These are phyloP conservation scores for Lumbricus terrestris DNA, from an alignment of 2,888 invertebrate species.

Conservation along the genomic window DNA sequence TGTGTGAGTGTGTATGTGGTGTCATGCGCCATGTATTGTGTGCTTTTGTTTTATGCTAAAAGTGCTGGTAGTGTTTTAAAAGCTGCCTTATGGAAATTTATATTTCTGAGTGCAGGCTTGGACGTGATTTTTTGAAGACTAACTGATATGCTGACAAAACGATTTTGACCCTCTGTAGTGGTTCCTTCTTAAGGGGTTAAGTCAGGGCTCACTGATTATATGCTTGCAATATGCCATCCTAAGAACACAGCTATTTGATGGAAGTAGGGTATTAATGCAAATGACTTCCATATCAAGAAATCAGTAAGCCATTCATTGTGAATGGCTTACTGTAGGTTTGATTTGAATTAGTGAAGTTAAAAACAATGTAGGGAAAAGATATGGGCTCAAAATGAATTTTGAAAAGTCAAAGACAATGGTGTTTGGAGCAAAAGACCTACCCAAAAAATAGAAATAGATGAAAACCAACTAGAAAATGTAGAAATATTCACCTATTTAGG, in stretches of 20 bases:
- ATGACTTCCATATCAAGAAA: neutral
- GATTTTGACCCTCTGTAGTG: neutral
- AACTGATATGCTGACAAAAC: neutral
- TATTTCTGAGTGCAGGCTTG: neutral
- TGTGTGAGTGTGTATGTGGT: slow-evolving; percentile 10
- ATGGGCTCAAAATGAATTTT: no score
- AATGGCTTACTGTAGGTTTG: neutral
- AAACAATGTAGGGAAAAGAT: no score
- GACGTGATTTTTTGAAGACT: neutral
- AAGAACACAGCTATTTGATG: neutral
- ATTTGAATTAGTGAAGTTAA: no score
- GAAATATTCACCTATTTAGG: no score
- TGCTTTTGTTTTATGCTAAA: neutral
- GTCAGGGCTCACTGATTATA: neutral
- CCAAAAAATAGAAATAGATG: no score
- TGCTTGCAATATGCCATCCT: neutral
- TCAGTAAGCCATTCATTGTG: neutral
- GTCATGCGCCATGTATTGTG: neutral
- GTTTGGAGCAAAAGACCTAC: no score
- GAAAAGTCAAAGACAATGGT: no score
- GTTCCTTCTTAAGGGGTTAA: neutral
- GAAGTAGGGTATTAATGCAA: no score
- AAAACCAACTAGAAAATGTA: no score
- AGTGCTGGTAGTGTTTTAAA: neutral
- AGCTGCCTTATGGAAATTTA: neutral